Percentiles rank a stretch among this genome's conserved stretches.
Evolutionary conservation across 92 coral and sea anemone species (phyloP).

Genomic region (Zoanthus solanderi): DNA sequence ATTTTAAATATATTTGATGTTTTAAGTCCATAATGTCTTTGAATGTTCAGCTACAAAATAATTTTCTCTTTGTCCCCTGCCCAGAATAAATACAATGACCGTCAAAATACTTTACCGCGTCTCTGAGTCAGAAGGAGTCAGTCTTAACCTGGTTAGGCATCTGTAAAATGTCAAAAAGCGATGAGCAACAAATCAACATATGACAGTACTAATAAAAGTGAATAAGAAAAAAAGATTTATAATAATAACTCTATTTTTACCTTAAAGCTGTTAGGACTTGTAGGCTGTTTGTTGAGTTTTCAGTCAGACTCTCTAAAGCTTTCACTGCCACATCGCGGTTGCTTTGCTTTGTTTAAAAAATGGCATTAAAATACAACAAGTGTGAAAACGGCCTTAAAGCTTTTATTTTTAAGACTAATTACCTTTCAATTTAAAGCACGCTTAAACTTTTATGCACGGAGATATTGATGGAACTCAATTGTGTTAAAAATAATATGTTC

Average conservation of each 20-base stretch:
- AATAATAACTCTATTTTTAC: conserved; percentile 41
- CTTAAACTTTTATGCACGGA: not conserved
- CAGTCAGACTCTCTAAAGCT: conserved; percentile 88
- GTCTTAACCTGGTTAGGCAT: conserved; percentile 34
- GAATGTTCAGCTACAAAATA: too few relatives aligned
- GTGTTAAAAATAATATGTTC: too few relatives aligned
- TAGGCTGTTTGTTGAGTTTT: conserved; percentile 76
- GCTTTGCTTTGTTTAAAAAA: conserved; percentile 65
- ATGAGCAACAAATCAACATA: not conserved
- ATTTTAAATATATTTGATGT: too few relatives aligned
- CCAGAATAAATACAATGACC: too few relatives aligned
- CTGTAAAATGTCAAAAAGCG: not conserved
- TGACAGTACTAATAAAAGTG: not conserved
- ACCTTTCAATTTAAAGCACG: too few relatives aligned
- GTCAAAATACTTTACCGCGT: conserved; percentile 17
- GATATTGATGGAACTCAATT: not conserved
- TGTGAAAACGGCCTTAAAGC: too few relatives aligned
- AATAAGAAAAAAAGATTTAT: not conserved
- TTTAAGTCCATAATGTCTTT: too few relatives aligned
- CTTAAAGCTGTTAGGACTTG: conserved; percentile 93
- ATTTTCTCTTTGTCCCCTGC: too few relatives aligned
- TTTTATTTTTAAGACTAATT: too few relatives aligned
- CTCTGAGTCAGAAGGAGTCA: conserved; percentile 26
- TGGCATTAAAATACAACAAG: too few relatives aligned
- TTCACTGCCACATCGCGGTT: conserved; percentile 89